A percentile compares a stretch with the other conserved stretches of the same genome.
Evolutionary conservation across 2,113 vertebrate genomes (phyloP).

Genomic region (Synodontis membranacea): DNA sequence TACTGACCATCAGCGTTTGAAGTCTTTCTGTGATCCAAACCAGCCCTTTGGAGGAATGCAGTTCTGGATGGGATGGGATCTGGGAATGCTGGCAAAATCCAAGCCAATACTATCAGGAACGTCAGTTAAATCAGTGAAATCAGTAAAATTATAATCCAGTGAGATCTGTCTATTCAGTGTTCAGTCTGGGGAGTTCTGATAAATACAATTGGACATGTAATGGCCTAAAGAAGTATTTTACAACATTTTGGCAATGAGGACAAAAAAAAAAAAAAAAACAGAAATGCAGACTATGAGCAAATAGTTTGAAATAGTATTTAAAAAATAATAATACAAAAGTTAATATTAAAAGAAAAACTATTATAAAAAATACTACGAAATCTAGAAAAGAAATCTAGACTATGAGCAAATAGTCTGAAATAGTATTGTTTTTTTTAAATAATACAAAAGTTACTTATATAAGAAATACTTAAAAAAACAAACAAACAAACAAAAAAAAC

Average conservation of each 20-base stretch:
- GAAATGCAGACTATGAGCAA: not conserved
- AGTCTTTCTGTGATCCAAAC: slow-evolving; percentile 35
- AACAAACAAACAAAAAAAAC: too few relatives aligned
- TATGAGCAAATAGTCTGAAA: too few relatives aligned
- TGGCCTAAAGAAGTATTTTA: not conserved
- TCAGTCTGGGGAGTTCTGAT: not conserved
- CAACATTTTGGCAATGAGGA: not conserved
- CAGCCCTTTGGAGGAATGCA: slow-evolving; percentile 33
- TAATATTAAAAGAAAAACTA: too few relatives aligned
- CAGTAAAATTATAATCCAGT: not conserved
- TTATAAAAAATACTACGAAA: too few relatives aligned
- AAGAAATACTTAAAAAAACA: too few relatives aligned
- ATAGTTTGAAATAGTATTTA: not conserved
- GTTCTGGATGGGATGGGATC: not conserved
- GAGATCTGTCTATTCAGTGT: not conserved
- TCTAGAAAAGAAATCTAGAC: too few relatives aligned
- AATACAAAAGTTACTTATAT: too few relatives aligned
- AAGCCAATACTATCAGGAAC: slow-evolving; percentile 37
- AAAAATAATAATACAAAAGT: too few relatives aligned
- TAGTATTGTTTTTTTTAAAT: too few relatives aligned
- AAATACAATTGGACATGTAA: not conserved
- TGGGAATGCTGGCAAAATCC: slow-evolving; percentile 30
- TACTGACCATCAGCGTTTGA: slow-evolving; percentile 55
- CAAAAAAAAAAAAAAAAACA: not conserved
- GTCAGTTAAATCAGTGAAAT: not conserved